phyloP scores from a whole-genome alignment of 1,140 invertebrate species.

The Drosophila micromelanica region DNA sequence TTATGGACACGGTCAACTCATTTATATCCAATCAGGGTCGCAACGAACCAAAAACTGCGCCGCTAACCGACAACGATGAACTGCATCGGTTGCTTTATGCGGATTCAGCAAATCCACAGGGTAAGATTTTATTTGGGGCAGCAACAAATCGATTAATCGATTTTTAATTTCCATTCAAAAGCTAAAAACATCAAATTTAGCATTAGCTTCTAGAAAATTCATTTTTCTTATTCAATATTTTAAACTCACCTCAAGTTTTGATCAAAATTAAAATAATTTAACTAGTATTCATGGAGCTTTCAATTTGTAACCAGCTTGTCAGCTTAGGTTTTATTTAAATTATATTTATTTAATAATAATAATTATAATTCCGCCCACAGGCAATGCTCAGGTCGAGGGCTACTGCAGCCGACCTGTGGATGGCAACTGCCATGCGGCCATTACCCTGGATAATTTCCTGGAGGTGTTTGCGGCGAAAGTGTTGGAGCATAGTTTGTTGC shows the following conservation, averaged over 20 bases:
- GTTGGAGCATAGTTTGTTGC: conserved; percentile 75
- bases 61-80: conserved; percentile 44
- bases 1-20: conserved; percentile 75
- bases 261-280: no score
- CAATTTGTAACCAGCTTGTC: no score
- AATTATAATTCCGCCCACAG: no score
- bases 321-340: neutral
- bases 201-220: no score
- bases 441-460: conserved; percentile 66
- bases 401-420: conserved; percentile 43
- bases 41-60: conserved; percentile 36
- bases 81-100: conserved; percentile 65
- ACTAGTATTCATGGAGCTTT: no score
- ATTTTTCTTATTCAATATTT: no score
- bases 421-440: conserved; percentile 42
- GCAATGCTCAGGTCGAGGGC: conserved; percentile 25
- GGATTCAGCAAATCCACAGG: neutral
- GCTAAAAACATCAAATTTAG: no score
- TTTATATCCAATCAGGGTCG: conserved; percentile 59
- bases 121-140: neutral
- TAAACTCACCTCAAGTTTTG: no score
- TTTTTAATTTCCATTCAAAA: no score
- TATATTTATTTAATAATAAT: neutral
- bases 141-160: no score
- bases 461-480: conserved; percentile 60